phyloP scores from a whole-genome alignment of 2,888 invertebrate species.

The Clistopyga incitator region DNA sequence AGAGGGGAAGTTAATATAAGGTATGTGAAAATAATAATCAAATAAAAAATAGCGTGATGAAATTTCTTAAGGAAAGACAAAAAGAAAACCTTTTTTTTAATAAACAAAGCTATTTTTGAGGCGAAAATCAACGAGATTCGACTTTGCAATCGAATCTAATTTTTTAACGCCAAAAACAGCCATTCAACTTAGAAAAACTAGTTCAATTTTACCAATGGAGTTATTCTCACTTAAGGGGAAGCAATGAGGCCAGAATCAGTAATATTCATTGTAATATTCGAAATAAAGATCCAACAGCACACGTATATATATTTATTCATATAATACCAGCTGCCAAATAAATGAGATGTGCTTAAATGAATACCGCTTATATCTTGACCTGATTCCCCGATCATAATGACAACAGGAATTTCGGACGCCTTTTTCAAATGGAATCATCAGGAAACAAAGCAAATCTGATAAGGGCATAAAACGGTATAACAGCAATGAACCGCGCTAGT shows the following conservation, averaged over 20 bases:
- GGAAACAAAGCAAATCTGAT: neutral
- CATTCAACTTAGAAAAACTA: neutral
- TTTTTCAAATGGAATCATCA: neutral
- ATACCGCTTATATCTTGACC: neutral
- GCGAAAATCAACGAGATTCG: too few relatives aligned
- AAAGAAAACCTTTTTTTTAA: neutral
- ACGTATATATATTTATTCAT: too few relatives aligned
- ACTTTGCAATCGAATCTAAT: neutral
- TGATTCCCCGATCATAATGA: neutral
- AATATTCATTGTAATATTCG: too few relatives aligned
- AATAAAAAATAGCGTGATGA: neutral
- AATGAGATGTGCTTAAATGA: too few relatives aligned
- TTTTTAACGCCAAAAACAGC: neutral
- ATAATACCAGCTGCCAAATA: too few relatives aligned
- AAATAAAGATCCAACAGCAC: too few relatives aligned
- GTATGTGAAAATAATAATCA: slow-evolving; percentile 8
- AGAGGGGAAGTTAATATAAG: slow-evolving; percentile 7
- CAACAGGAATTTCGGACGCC: neutral
- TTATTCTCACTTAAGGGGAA: too few relatives aligned
- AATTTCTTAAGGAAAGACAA: neutral
- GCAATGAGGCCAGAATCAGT: too few relatives aligned
- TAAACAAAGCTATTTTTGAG: neutral
- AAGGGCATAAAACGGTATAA: slow-evolving; percentile 2
- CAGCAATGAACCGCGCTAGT: slow-evolving; percentile 43
- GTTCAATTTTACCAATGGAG: neutral